Conservation (phyloP, 2,888 invertebrate species). For the Cephus runcator region DNA sequence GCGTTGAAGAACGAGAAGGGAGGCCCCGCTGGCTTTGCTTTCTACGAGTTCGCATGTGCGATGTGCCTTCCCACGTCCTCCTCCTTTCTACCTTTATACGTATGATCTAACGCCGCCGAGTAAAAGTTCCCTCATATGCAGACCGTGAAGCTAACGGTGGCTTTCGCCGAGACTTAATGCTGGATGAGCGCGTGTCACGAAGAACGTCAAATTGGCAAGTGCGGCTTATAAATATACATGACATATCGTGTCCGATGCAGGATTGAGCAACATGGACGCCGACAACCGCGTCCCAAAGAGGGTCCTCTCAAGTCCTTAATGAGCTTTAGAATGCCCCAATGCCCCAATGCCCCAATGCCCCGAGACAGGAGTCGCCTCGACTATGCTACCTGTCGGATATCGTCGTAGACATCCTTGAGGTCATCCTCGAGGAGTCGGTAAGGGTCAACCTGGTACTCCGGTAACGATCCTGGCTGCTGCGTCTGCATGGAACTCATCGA, state of each 20-base stretch:
- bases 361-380: slow-evolving; percentile 12
- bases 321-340: neutral
- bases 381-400: slow-evolving; percentile 82
- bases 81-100: neutral
- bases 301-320: neutral
- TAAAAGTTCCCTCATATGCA: slow-evolving; percentile 53
- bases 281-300: no score
- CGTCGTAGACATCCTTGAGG: slow-evolving; percentile 85
- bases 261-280: neutral
- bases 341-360: no score
- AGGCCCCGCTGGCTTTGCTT: neutral
- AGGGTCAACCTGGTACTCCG: slow-evolving; percentile 86
- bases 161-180: neutral
- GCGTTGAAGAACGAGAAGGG: neutral
- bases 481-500: slow-evolving; percentile 81
- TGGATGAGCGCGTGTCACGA: neutral
- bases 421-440: slow-evolving; percentile 88
- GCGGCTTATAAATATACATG: neutral
- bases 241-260: neutral
- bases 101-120: slow-evolving; percentile 22
- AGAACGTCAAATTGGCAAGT: neutral
- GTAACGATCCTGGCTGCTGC: slow-evolving; percentile 82
- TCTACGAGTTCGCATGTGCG: neutral
- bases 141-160: slow-evolving; percentile 41
- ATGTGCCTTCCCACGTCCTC: neutral